These are phyloP conservation scores for Panopea generosa DNA, from an alignment of 2,888 invertebrate species.

Conservation along the genomic window DNA sequence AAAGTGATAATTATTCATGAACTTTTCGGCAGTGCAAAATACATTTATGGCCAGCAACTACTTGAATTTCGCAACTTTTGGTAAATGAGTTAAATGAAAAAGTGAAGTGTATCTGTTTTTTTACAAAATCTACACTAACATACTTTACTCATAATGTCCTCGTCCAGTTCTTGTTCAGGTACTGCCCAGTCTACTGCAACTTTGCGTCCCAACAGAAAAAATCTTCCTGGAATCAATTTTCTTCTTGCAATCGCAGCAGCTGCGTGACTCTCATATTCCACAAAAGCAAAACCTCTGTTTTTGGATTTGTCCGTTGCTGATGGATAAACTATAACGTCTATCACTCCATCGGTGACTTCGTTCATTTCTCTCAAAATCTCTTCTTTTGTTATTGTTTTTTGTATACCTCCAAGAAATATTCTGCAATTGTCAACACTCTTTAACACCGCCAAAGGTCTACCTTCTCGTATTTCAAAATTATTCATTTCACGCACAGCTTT, in stretches of 20 bases:
- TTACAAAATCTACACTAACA: conserved; percentile 14
- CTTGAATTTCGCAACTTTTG: too few relatives aligned
- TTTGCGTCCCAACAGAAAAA: conserved; percentile 89
- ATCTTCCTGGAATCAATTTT: conserved; percentile 87
- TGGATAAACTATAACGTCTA: conserved; percentile 88
- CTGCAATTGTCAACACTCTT: conserved; percentile 94
- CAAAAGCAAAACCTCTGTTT: conserved; percentile 93
- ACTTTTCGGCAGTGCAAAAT: too few relatives aligned
- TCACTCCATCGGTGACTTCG: conserved; percentile 89
- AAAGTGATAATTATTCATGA: too few relatives aligned
- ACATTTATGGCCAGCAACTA: too few relatives aligned
- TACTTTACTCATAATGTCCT: conserved; percentile 89
- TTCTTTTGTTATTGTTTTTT: conserved; percentile 88
- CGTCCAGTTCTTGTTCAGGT: conserved; percentile 91
- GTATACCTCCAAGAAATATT: conserved; percentile 91
- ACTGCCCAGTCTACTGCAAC: conserved; percentile 95
- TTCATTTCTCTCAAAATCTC: conserved; percentile 88
- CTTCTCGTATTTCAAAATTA: conserved; percentile 89
- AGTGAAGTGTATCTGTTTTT: not conserved
- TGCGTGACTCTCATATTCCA: conserved; percentile 91
- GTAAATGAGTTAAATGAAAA: not conserved
- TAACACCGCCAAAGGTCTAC: conserved; percentile 90
- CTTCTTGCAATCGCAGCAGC: conserved; percentile 87
- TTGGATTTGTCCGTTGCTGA: conserved; percentile 87
- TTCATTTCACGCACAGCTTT: conserved; percentile 89